Base-by-base conservation (phyloP, 37 sponge, comb jelly and placozoan genomes). In the Trichoplax adhaerens region DNA sequence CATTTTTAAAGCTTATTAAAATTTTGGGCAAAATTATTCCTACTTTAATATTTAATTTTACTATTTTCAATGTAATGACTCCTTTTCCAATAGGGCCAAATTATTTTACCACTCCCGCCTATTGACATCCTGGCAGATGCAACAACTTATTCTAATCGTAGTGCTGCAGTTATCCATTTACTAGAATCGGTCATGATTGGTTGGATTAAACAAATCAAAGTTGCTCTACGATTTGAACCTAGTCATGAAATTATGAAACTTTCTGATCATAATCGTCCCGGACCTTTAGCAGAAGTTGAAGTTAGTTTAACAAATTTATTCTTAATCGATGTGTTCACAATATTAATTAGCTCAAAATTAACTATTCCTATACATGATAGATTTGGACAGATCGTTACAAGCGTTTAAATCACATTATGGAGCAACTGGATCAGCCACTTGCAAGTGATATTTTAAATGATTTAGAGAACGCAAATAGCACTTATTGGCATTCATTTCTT, bases 171-270 rank as follows among this genome's bases (percentile, higher is more conserved):
- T 48, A 64, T 92, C 4, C 86, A 84, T 62, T 71, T 92, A 2
- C 78, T 92, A 65, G 94, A 93, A 81, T 74, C 90, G 1, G 76
- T 82, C 46, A 82, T 93, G 47, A 79, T 93, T 8, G 57, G 80
- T 4, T 93, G 94, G 94, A 83, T 88, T 75, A 93, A 93, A 53
- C 90, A 88, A 69, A 82, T 93, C 58, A 93, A 85, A 69, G 85
- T 85, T 62, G 85, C 82, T 8, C 72, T 91, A 55, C 77, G 80
- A 46, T 67, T 78, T 56, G 87, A 86, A 51, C 85, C 84, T 0
- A 73, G 3, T 62, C 61, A 68, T 53, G 68, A 53, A 12, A 79
- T 83, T 5, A 0, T 62, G 4, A 80, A 67, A 50, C 53, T 0
- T 3, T 65, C 69, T 77, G 84, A 71, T 29, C 29, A 74, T 5